phyloP scores from a whole-genome alignment of 1,140 invertebrate genomes.

The Aphidius gifuensis region DNA sequence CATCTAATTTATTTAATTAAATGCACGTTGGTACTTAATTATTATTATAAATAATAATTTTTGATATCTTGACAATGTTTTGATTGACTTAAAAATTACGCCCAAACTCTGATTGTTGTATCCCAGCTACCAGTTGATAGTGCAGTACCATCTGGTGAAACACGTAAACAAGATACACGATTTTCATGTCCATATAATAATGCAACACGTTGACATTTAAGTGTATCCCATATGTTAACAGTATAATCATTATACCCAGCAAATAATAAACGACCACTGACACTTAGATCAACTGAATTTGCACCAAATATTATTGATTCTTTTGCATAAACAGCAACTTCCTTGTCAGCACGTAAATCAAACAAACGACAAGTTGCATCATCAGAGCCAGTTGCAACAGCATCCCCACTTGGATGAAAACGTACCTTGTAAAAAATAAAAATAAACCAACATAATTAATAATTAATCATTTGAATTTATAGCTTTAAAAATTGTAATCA shows the following conservation, averaged over 20 bases:
- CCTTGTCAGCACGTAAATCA: conserved; percentile 95
- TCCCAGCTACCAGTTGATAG: conserved; percentile 98
- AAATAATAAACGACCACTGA: conserved; percentile 92
- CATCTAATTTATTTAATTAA: conserved; percentile 14
- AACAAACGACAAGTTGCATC: conserved; percentile 97
- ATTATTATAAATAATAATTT: conserved; percentile 5
- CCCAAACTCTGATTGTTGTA: conserved; percentile 82
- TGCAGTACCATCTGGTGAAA: conserved; percentile 96
- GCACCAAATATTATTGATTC: conserved; percentile 98
- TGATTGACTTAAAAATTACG: conserved; percentile 33
- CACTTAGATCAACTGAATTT: conserved; percentile 96
- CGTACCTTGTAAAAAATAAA: conserved; percentile 49
- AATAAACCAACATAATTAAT: neutral
- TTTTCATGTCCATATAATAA: conserved; percentile 98
- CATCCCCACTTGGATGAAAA: conserved; percentile 99
- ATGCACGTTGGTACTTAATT: conserved; percentile 24
- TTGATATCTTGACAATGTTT: neutral
- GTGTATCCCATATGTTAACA: conserved; percentile 97
- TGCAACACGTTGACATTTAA: conserved; percentile 88
- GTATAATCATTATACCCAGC: conserved; percentile 99
- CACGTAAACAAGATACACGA: conserved; percentile 88
- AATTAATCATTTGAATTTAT: too few relatives aligned
- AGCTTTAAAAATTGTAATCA: too few relatives aligned
- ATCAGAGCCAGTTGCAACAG: conserved; percentile 95
- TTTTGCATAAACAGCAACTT: conserved; percentile 94